Percentiles rank a stretch among this genome's conserved stretches.
Evolutionary conservation across 2,888 invertebrate species (phyloP).

Genomic region (Mimas tiliae): DNA sequence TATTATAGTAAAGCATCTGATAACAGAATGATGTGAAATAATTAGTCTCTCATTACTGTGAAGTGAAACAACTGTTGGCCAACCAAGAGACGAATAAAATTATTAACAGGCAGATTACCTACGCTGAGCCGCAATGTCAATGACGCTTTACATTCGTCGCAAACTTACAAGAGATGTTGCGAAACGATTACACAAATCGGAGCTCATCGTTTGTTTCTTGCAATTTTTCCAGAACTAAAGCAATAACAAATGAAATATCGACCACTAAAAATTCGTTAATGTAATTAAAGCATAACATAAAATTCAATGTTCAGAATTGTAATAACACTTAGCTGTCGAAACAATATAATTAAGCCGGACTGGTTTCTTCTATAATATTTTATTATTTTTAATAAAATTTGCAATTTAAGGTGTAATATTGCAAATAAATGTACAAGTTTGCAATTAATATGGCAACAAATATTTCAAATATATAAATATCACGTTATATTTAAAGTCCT

Average conservation of each 20-base stretch:
- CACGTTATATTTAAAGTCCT: slow-evolving; percentile 51
- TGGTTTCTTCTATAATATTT: too few relatives aligned
- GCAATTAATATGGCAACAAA: slow-evolving; percentile 49
- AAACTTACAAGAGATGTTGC: slow-evolving; percentile 48
- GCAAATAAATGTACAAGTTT: background rate
- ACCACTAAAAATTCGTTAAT: background rate
- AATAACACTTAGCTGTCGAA: too few relatives aligned
- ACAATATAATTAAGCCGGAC: too few relatives aligned
- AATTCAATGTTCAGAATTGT: too few relatives aligned
- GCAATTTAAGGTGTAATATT: background rate
- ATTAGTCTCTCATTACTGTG: slow-evolving; percentile 22
- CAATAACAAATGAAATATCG: slow-evolving; percentile 27
- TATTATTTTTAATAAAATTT: too few relatives aligned
- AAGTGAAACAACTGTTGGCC: slow-evolving; percentile 29
- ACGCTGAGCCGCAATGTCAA: slow-evolving; percentile 39
- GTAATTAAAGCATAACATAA: background rate
- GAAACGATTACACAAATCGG: slow-evolving; percentile 53
- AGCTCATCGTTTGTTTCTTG: slow-evolving; percentile 37
- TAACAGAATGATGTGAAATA: background rate
- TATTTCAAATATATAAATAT: slow-evolving; percentile 38
- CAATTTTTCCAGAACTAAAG: slow-evolving; percentile 12
- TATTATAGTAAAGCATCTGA: background rate
- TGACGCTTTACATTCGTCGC: slow-evolving; percentile 49
- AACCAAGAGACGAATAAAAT: slow-evolving; percentile 44
- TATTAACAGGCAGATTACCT: slow-evolving; percentile 39